A percentile compares a stretch with the other conserved stretches of the same genome.
Conservation (phyloP, 2,797 vertebrate species). For the Cossypha heuglini region DNA sequence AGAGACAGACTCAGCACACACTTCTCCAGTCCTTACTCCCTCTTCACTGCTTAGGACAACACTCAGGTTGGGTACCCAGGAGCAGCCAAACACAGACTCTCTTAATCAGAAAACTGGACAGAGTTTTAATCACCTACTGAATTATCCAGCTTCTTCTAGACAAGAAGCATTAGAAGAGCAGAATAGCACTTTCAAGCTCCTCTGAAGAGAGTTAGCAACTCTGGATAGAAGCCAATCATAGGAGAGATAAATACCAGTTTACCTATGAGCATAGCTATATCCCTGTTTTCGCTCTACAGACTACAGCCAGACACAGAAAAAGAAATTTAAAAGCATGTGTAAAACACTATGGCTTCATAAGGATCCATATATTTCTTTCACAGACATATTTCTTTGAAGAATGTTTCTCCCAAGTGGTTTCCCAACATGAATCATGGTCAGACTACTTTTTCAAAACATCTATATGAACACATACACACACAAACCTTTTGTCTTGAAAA, state of each 20-base stretch:
- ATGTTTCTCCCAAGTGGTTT: neutral
- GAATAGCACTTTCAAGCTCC: neutral
- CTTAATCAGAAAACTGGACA: neutral
- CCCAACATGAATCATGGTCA: neutral
- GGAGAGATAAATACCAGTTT: neutral
- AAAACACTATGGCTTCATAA: neutral
- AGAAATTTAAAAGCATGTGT: neutral
- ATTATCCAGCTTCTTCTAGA: neutral
- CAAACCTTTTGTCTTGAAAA: neutral
- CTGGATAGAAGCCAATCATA: neutral
- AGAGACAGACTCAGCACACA: neutral
- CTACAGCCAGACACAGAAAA: neutral
- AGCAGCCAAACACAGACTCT: neutral
- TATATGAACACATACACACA: neutral
- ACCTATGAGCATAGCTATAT: neutral
- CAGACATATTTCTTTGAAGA: neutral
- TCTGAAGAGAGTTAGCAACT: neutral
- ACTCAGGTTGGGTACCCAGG: neutral
- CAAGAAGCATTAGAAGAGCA: neutral
- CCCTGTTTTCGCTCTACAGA: neutral
- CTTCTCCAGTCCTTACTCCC: neutral
- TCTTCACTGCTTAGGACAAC: neutral
- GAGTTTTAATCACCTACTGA: neutral
- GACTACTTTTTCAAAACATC: neutral
- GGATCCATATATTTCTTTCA: neutral